Percentiles rank a stretch among this genome's conserved stretches.
Conservation (phyloP, 2,797 vertebrate species). For the Mareca strepera region DNA sequence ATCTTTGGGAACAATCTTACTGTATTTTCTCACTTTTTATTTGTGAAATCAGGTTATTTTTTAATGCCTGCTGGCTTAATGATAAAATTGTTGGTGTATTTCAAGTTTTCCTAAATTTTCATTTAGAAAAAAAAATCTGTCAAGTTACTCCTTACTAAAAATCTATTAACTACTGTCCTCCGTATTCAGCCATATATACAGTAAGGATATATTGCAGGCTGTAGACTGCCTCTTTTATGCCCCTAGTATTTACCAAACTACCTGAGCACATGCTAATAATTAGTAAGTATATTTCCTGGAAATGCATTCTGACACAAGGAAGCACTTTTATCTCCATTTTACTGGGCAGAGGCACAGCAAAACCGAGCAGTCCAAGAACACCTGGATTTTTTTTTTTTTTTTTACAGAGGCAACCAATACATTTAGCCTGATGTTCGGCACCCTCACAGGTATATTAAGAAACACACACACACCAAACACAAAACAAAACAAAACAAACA, state of each 20-base stretch:
- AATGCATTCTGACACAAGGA: not conserved
- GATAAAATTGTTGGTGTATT: not conserved
- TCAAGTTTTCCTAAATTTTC: not conserved
- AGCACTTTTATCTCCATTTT: not conserved
- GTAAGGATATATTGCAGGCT: not conserved
- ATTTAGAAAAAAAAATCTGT: not conserved
- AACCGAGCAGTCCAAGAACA: not conserved
- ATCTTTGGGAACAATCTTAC: not conserved
- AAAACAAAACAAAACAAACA: no score
- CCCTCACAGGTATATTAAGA: not conserved
- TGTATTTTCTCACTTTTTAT: not conserved
- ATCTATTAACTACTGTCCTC: not conserved
- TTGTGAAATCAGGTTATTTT: not conserved
- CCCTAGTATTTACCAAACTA: not conserved
- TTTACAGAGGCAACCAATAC: not conserved
- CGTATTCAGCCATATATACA: not conserved
- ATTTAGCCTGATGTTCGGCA: not conserved
- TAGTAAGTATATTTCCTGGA: not conserved
- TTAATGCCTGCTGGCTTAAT: not conserved
- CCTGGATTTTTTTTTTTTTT: not conserved
- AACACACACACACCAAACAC: not conserved
- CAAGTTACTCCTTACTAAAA: not conserved
- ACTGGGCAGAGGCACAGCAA: not conserved
- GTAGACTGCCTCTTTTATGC: not conserved
- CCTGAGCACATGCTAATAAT: not conserved